These are phyloP conservation scores for Leptogaster cylindrica DNA, from an alignment of 2,888 invertebrate species.

Conservation along the genomic window DNA sequence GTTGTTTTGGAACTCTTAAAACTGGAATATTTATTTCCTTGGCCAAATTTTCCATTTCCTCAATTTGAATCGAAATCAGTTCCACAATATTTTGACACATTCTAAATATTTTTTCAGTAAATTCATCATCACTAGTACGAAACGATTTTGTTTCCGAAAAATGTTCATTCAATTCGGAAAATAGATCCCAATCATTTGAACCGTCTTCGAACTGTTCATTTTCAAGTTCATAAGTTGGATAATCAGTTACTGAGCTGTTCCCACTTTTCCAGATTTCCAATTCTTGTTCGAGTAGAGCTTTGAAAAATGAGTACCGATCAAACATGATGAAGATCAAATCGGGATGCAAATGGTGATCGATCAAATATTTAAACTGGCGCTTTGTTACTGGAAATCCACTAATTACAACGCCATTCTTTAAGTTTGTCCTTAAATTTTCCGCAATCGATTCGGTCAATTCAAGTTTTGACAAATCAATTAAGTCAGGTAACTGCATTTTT, in stretches of 20 bases:
- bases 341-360: constrained; percentile 61
- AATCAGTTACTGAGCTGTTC: constrained; percentile 57
- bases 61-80: neutral
- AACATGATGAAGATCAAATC: constrained; percentile 61
- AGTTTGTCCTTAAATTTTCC: neutral
- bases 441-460: neutral
- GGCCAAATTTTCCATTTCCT: constrained; percentile 1
- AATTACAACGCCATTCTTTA: constrained; percentile 63
- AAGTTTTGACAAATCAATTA: neutral
- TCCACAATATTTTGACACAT: neutral
- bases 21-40: constrained; percentile 32
- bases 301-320: constrained; percentile 64
- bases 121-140: neutral
- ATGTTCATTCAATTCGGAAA: neutral
- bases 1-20: constrained; percentile 35
- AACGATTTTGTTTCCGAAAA: neutral
- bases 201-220: neutral
- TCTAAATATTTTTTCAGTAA: neutral
- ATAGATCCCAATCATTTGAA: neutral
- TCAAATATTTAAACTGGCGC: constrained; percentile 60
- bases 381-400: constrained; percentile 66
- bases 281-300: constrained; percentile 63
- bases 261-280: constrained; percentile 55
- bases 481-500: neutral
- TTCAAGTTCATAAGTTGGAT: neutral